These are phyloP conservation scores for Diabrotica virgifera DNA, from an alignment of 1,140 invertebrate species.

Conservation along the genomic window DNA sequence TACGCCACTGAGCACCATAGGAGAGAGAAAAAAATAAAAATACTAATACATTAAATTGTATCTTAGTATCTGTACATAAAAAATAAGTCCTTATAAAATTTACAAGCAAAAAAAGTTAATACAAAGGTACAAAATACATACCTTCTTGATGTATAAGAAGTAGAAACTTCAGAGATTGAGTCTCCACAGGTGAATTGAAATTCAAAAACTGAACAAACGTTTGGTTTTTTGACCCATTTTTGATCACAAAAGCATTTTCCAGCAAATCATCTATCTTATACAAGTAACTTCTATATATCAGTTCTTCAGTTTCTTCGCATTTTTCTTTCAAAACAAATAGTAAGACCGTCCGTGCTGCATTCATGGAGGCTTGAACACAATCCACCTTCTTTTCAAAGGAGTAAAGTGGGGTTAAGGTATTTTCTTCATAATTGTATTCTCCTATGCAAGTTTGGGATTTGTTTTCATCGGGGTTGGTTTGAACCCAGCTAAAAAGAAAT, in stretches of 20 bases:
- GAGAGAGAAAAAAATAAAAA: too few species aligned
- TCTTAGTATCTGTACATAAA: too few species aligned
- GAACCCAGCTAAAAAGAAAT: constrained; percentile 66
- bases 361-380: constrained; percentile 75
- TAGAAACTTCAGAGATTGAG: constrained; percentile 64
- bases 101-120: too few species aligned
- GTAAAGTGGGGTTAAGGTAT: constrained; percentile 59
- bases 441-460: constrained; percentile 50
- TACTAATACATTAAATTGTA: too few species aligned
- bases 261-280: constrained; percentile 55
- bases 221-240: constrained; percentile 59
- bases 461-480: constrained; percentile 47
- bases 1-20: too few species aligned
- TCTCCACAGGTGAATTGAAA: constrained; percentile 63
- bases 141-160: constrained; percentile 77
- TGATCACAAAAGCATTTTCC: constrained; percentile 52
- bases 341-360: constrained; percentile 45
- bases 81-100: too few species aligned
- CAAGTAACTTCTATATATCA: constrained; percentile 56
- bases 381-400: constrained; percentile 62
- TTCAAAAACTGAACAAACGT: constrained; percentile 77
- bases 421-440: constrained; percentile 54
- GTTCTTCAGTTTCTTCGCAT: constrained; percentile 9
- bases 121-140: constrained; percentile 36
- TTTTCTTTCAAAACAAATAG: constrained; percentile 17